Evolutionary conservation across 30 jellyfish, hydroid and myxozoan species (phyloP), one percentile per base, ranked within the genome.

Genomic region (Chrysaora quinquecirrha): DNA sequence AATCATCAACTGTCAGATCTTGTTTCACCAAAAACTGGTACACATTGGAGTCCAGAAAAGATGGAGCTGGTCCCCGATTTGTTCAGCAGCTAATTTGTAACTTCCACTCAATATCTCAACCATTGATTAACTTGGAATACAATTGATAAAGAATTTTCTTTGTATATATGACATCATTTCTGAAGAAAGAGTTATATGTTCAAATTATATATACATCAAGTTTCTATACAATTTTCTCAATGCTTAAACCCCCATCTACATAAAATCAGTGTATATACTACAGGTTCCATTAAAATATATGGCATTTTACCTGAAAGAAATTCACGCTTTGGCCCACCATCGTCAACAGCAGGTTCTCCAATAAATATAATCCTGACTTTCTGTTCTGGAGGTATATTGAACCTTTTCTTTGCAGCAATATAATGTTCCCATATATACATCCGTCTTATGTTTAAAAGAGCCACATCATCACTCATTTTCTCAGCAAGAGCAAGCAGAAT

Each of bases 61-160:
- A 61, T 61, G 73, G 34, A n/a, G 73, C 28, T 1, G 73, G 73
- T 61, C 73, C 73, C 58, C 58, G 12, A 43, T 43, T 43, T 43
- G 58, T 43, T 43, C 28, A 61, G 73, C 73, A 61, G 73, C 32
- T 19, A 43, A n/a, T 43, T 61, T 61, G 32, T 61, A 61, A 29
- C 73, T 61, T 24, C 32, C 73, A 61, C 34, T 61, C 34, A 61
- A 29, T 29, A 61, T 11, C 28, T 61, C 73, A 16, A 61, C 32
- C 73, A 61, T 61, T 61, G 73, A 61, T 61, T 25, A n/a, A n/a
- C 31, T 61, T 24, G 73, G 73, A n/a, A n/a, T 61, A 61, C 32
- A 25, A 24, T 61, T 29, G 34, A 24, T 61, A 31, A 61, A 61
- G 23, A 61, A 61, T 61, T 24, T 29, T 16, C 73, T 61, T 61